Evolutionary conservation across 2,888 invertebrate genomes (phyloP), one percentile per base, ranked within the genome.

Genomic region (Invenusta paracnida): DNA sequence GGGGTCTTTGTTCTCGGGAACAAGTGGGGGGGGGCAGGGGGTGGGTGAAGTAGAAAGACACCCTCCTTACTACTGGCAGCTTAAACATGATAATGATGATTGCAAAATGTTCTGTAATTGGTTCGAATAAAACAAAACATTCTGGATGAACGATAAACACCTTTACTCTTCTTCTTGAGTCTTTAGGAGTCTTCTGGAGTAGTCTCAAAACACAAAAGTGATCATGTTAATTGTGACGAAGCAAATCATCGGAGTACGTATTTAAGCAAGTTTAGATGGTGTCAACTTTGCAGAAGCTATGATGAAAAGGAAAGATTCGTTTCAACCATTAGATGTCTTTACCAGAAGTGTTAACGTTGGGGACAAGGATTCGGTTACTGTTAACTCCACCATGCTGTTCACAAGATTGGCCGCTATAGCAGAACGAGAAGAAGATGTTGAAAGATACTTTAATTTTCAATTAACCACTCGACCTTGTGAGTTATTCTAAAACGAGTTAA

Each of bases 381-480:
- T 73, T 73, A 73, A 73, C 73, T 23, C 73, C 73, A 73, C 73
- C 73, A 73, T 13, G 73, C 73, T 73, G 27, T 73, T 73, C 25
- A 73, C 11, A 73, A 73, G 11, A 73, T 73, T 73, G 73, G 73
- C 73, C 25, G 73, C 73, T 73, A 73, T 73, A 73, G 73, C 73
- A 73, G 5, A 13, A 73, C 73, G 73, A 73, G 73, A 73, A 73
- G 73, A n/a, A 73, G 73, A 73, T 73, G 17, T 73, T 2, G 73
- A 73, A 73, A 48, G 48, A 48, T 48, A 48, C 48, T 48, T 48
- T 48, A 17, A 48, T 48, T 48, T 48, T 11, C 5, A 48, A 48
- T 23, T 73, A 73, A 73, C 73, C 11, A 73, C 73, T 73, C 73
- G 73, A 73, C 27, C 73, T 73, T 23, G 73, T 73, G 23, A 2